Percentiles rank a stretch among this genome's conserved stretches.
phyloP scores from a whole-genome alignment of 2,888 invertebrate species.

The Leptodirus hochenwartii region DNA sequence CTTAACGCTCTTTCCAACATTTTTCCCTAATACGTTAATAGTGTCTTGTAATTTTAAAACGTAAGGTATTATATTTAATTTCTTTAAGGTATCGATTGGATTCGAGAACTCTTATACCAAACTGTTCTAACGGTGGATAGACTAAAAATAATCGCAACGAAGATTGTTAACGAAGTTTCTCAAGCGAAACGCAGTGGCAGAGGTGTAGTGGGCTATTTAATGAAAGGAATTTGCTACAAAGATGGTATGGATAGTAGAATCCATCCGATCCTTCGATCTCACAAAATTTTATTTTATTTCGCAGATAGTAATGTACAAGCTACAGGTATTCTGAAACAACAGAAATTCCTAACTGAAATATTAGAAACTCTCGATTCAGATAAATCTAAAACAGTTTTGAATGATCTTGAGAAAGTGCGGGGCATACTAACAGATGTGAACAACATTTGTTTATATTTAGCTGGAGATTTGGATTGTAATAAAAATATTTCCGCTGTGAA shows the following conservation, averaged over 20 bases:
- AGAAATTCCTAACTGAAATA: constrained; percentile 51
- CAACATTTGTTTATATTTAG: constrained; percentile 52
- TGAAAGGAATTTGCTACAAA: constrained; percentile 38
- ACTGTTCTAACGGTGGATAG: constrained; percentile 55
- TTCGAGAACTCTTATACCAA: constrained; percentile 54
- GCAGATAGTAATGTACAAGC: constrained; percentile 53
- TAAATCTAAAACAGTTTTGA: constrained; percentile 29
- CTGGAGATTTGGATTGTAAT: constrained; percentile 48
- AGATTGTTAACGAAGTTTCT: constrained; percentile 65
- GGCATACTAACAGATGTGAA: constrained; percentile 35
- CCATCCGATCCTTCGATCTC: not conserved
- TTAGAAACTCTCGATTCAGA: constrained; percentile 36
- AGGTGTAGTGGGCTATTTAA: constrained; percentile 41
- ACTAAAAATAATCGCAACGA: constrained; percentile 57
- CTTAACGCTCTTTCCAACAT: no score
- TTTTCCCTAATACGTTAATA: no score
- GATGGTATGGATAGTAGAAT: constrained; percentile 27
- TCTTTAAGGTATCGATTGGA: constrained; percentile 54
- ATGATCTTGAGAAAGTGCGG: constrained; percentile 39
- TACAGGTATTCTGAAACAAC: constrained; percentile 55
- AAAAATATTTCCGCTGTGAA: constrained; percentile 28
- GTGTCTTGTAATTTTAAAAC: no score
- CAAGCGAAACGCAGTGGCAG: constrained; percentile 56
- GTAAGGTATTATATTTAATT: no score
- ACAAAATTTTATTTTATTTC: constrained; percentile 11